Evolutionary conservation across 1,140 invertebrate species (phyloP).

Genomic region (Coelopa frigida): DNA sequence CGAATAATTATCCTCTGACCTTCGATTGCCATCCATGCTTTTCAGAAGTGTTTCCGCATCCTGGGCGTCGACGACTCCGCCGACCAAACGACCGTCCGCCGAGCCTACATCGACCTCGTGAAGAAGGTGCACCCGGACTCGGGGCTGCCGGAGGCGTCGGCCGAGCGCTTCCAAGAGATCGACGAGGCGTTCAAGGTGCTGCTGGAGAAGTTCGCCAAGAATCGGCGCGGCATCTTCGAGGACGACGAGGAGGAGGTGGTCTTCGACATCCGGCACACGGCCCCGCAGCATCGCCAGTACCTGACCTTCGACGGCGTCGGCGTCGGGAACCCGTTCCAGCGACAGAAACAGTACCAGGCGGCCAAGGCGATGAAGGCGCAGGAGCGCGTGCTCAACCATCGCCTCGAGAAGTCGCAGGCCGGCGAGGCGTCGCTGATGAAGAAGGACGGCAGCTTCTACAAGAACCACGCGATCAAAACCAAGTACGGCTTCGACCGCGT

Average conservation of each 20-base stretch:
- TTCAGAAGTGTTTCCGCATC: constrained; percentile 57
- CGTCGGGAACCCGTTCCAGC: constrained; percentile 64
- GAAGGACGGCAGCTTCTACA: constrained; percentile 53
- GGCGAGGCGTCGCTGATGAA: constrained; percentile 61
- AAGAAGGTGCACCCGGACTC: constrained; percentile 81
- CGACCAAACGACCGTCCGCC: constrained; percentile 61
- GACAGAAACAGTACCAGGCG: constrained; percentile 67
- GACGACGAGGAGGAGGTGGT: constrained; percentile 46
- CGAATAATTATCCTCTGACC: too few species aligned
- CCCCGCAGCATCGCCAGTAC: constrained; percentile 82
- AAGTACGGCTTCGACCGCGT: constrained; percentile 78
- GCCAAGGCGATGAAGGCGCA: constrained; percentile 63
- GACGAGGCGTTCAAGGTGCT: constrained; percentile 51
- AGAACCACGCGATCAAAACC: constrained; percentile 68
- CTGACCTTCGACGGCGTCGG: constrained; percentile 72
- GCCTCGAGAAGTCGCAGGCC: constrained; percentile 58
- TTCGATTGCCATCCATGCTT: neutral
- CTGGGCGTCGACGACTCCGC: constrained; percentile 59
- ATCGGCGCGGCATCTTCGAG: constrained; percentile 44
- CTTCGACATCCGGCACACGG: constrained; percentile 64
- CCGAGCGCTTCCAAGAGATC: constrained; percentile 65
- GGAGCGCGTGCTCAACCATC: constrained; percentile 67
- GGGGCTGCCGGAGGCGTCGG: constrained; percentile 56
- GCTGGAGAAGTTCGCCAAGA: constrained; percentile 51
- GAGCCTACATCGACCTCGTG: constrained; percentile 65